phyloP scores from a whole-genome alignment of 2,113 vertebrate genomes.

The Origma solitaria region DNA sequence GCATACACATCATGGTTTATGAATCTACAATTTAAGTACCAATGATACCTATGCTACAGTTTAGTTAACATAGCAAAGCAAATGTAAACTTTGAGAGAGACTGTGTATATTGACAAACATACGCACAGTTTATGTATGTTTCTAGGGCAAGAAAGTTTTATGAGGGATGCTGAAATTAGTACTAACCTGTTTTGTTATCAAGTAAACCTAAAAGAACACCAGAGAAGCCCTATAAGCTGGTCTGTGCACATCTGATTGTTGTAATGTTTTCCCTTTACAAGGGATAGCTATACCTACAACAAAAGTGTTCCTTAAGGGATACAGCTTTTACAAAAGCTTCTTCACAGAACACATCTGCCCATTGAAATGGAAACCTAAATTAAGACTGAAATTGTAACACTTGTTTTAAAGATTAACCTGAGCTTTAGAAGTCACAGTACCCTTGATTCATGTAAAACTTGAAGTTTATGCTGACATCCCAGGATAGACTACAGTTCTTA shows the following conservation, averaged over 20 bases:
- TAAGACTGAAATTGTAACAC: neutral
- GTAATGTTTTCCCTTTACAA: neutral
- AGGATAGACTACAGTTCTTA: neutral
- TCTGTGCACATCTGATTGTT: neutral
- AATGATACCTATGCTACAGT: neutral
- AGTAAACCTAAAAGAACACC: neutral
- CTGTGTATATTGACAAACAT: fast-evolving
- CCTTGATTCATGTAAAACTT: neutral
- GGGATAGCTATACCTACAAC: neutral
- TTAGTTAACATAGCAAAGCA: neutral
- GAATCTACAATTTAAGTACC: neutral
- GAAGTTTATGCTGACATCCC: neutral
- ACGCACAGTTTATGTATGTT: neutral
- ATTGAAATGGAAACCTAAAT: neutral
- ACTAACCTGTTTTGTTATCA: neutral
- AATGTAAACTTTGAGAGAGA: neutral
- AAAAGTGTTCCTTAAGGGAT: neutral
- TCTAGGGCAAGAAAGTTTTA: neutral
- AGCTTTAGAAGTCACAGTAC: neutral
- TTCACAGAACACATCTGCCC: neutral
- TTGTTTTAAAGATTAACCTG: neutral
- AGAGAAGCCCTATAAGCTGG: neutral
- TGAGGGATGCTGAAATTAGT: neutral
- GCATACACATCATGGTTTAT: neutral
- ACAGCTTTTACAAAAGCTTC: neutral